Conservation (phyloP, 2,113 vertebrate genomes). For the Saguinus imperator region DNA sequence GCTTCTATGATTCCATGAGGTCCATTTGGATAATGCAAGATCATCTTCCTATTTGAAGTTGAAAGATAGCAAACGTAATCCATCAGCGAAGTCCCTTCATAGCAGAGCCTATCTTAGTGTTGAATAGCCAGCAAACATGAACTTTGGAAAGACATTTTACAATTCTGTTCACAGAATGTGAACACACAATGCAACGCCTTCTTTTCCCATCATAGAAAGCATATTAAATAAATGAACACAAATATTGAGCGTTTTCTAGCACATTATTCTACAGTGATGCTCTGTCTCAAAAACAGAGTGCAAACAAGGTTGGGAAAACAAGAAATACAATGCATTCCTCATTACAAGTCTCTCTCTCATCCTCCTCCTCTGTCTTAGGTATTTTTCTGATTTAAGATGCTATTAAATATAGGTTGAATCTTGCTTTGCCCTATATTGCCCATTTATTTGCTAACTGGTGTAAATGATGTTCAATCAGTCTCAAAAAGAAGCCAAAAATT, state of each 20-base stretch:
- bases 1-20: neutral
- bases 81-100: neutral
- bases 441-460: neutral
- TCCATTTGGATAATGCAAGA: neutral
- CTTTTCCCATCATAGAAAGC: neutral
- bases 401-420: neutral
- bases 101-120: neutral
- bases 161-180: neutral
- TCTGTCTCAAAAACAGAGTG: neutral
- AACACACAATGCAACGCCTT: too few species aligned
- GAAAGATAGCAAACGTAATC: neutral
- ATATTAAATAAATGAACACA: neutral
- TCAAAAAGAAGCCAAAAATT: neutral
- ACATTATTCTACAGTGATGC: neutral
- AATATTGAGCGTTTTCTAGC: neutral
- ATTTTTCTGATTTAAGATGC: neutral
- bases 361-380: neutral
- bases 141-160: neutral
- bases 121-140: neutral
- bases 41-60: neutral
- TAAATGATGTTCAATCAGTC: neutral
- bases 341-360: neutral
- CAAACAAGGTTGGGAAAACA: neutral
- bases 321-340: neutral
- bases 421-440: neutral